These are phyloP conservation scores for Eupithecia vulgata DNA, from an alignment of 2,888 invertebrate genomes.

Conservation along the genomic window DNA sequence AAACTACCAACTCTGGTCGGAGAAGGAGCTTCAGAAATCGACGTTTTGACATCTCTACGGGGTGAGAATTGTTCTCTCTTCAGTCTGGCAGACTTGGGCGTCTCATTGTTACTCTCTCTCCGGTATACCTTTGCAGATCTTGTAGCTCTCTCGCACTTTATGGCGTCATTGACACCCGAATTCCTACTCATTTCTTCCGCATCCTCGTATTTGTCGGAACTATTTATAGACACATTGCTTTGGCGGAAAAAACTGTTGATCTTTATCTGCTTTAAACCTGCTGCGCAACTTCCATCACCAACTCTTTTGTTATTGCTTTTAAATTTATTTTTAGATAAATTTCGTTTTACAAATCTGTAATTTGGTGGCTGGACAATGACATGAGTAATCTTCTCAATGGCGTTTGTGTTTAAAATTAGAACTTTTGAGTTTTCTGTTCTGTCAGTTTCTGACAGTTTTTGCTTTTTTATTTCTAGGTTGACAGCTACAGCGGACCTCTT, in stretches of 20 bases:
- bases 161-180: slow-evolving; percentile 60
- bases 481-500: slow-evolving; percentile 65
- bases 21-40: slow-evolving; percentile 56
- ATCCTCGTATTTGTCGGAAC: slow-evolving; percentile 52
- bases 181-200: slow-evolving; percentile 72
- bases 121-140: slow-evolving; percentile 49
- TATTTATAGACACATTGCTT: slow-evolving; percentile 48
- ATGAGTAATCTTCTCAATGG: slow-evolving; percentile 74
- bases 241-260: slow-evolving; percentile 64
- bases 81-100: slow-evolving; percentile 49
- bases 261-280: slow-evolving; percentile 63
- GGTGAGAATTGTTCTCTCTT: slow-evolving; percentile 50
- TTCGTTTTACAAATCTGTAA: slow-evolving; percentile 75
- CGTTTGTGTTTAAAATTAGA: slow-evolving; percentile 80
- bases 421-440: slow-evolving; percentile 67
- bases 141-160: slow-evolving; percentile 59
- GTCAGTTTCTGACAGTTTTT: slow-evolving; percentile 59
- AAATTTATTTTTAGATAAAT: slow-evolving; percentile 63
- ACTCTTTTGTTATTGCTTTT: slow-evolving; percentile 52
- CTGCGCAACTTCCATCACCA: slow-evolving; percentile 58
- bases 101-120: slow-evolving; percentile 54
- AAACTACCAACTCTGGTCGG: slow-evolving; percentile 53
- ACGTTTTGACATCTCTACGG: slow-evolving; percentile 53
- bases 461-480: slow-evolving; percentile 76
- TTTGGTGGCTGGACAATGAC: slow-evolving; percentile 80